Evolutionary conservation across 2,888 invertebrate genomes (phyloP).

Genomic region (Miltochrista miniata): DNA sequence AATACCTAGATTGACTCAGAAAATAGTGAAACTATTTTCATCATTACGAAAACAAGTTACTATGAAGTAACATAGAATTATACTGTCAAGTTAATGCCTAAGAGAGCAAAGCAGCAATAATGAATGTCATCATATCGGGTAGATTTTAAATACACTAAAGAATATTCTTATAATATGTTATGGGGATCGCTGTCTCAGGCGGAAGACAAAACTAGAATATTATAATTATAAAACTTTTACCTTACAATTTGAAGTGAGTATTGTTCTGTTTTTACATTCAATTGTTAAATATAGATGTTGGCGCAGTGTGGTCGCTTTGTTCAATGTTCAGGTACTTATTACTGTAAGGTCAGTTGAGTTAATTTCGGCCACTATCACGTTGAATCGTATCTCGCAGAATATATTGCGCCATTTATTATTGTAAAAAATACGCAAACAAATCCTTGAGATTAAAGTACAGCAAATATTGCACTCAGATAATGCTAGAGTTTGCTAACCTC

Average conservation of each 20-base stretch:
- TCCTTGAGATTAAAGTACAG: conserved; percentile 18
- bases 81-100: no score
- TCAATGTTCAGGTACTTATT: conserved; percentile 35
- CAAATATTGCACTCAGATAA: not conserved
- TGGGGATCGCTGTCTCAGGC: no score
- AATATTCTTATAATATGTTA: no score
- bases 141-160: no score
- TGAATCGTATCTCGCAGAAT: conserved; percentile 25
- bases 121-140: no score
- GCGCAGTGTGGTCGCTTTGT: conserved; percentile 41
- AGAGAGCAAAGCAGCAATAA: no score
- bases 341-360: conserved; percentile 41
- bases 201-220: no score
- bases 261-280: conserved; percentile 29
- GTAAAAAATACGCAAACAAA: conserved; percentile 18
- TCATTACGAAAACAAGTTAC: no score
- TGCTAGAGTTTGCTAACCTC: not conserved
- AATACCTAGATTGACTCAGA: no score
- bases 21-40: no score
- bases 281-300: conserved; percentile 49
- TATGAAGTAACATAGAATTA: no score
- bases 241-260: no score
- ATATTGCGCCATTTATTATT: conserved; percentile 30
- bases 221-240: conserved; percentile 17
- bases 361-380: conserved; percentile 38